phyloP scores from a whole-genome alignment of 2,113 vertebrate genomes.

The Delphinapterus leucas region DNA sequence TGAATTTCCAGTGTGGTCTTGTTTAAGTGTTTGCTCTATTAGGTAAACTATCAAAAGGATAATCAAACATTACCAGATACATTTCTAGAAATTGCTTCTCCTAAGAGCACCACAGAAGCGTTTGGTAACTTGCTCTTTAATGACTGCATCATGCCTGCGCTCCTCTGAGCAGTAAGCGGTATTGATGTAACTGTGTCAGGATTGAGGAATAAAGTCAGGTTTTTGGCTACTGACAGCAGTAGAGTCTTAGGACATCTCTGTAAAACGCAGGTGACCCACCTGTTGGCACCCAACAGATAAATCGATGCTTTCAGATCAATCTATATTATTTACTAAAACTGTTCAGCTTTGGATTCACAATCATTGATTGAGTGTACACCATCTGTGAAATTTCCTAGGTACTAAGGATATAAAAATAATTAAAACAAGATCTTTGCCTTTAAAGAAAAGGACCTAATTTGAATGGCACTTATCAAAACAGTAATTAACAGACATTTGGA shows the following conservation, averaged over 20 bases:
- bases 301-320: not conserved
- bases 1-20: constrained; percentile 53
- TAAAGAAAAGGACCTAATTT: constrained; percentile 1
- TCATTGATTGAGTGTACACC: not conserved
- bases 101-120: not conserved
- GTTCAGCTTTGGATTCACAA: not conserved
- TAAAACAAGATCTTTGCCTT: not conserved
- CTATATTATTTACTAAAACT: not conserved
- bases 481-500: not conserved
- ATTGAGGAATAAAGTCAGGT: constrained; percentile 48
- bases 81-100: constrained; percentile 42
- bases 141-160: not conserved
- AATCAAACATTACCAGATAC: constrained; percentile 29
- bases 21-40: constrained; percentile 58
- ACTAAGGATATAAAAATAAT: not conserved
- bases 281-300: not conserved
- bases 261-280: not conserved
- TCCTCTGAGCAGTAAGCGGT: constrained; percentile 18
- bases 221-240: not conserved
- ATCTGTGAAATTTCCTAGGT: not conserved
- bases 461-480: not conserved
- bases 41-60: constrained; percentile 20
- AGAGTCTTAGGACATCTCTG: not conserved
- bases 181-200: not conserved
- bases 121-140: not conserved